Base-by-base conservation (phyloP, 1,140 invertebrate species). In the Bombus consobrinus region DNA sequence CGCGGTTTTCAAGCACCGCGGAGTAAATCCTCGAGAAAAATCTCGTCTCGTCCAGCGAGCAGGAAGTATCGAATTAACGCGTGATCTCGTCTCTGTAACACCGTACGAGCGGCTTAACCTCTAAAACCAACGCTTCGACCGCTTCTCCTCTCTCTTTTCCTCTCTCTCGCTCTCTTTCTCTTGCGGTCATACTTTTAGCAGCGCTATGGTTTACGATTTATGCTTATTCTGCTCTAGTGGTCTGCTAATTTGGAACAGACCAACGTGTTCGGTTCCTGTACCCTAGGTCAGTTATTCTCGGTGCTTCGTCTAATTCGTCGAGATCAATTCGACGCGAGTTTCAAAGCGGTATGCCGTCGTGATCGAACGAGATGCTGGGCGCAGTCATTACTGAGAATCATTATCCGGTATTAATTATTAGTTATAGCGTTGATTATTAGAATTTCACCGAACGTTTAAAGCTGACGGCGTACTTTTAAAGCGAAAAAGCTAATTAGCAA, bases 61-160 rank as follows among this genome's bases (percentile, higher is more conserved):
- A 93, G 93, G 92, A 93, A 92, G 92, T 93, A 93, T 93, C 89
- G 87, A 93, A 93, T 93, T 93, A 93, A 92, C 88, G 83, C 74
- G 32, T 89, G 89, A 92, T 92, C 92, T 89, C 79, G 68, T 87
- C 86, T 73, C 78, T 75, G 72, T 68, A 87, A 84, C 62, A 82
- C 68, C 18, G 62, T 72, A 68, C 82, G 86, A 87, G 68, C 69
- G 83, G 81, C 75, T 86, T 88, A 83, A 88, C 81, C 82, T 85
- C 62, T 89, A 80, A 64, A 80, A 12, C 71, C n/a, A 57, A 37
- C 59, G 57, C 80, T 28, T 69, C 76, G 25, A 43, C 39, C 41
- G 39, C 9, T 43, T 64, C 69, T 25, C 8, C 15, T 22, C 18
- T 22, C 18, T 78, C 32, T 74, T 32, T 53, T 2, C 5, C 3